Conservation (phyloP, 2,113 vertebrate species). For the Oxyruncus cristatus region DNA sequence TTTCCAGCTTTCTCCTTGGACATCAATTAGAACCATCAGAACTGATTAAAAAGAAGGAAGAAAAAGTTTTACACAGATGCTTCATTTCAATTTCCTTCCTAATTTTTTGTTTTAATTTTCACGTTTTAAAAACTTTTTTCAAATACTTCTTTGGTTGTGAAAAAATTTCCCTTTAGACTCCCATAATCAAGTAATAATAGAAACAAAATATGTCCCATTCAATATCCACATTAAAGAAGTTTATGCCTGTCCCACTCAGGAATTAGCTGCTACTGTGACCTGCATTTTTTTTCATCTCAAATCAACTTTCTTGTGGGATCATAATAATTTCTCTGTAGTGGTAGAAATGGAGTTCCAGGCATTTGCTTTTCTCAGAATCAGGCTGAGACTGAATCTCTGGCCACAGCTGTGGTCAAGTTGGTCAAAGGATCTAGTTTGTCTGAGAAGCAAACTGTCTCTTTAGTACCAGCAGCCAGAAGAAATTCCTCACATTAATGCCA, state of each 20-base stretch:
- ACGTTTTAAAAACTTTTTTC: background rate
- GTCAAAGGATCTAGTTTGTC: background rate
- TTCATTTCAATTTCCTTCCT: background rate
- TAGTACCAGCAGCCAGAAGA: background rate
- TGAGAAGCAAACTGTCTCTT: background rate
- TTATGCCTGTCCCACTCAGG: background rate
- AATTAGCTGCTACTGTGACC: background rate
- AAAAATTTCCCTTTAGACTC: background rate
- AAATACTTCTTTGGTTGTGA: background rate
- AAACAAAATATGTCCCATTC: background rate
- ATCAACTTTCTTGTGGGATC: constrained; percentile 16
- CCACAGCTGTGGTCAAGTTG: background rate
- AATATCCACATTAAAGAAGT: background rate
- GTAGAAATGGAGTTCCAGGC: background rate
- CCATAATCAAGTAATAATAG: background rate
- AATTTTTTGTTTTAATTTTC: background rate
- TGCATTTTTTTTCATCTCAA: constrained; percentile 9
- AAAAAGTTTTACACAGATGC: background rate
- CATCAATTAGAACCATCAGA: background rate
- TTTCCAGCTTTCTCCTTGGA: background rate
- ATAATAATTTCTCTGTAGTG: constrained; percentile 29
- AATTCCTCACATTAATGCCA: background rate
- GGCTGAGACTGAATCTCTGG: background rate
- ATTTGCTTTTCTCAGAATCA: background rate
- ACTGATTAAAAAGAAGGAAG: background rate